Evolutionary conservation across 2,888 invertebrate species (phyloP).

Genomic region (Diadromus collaris): DNA sequence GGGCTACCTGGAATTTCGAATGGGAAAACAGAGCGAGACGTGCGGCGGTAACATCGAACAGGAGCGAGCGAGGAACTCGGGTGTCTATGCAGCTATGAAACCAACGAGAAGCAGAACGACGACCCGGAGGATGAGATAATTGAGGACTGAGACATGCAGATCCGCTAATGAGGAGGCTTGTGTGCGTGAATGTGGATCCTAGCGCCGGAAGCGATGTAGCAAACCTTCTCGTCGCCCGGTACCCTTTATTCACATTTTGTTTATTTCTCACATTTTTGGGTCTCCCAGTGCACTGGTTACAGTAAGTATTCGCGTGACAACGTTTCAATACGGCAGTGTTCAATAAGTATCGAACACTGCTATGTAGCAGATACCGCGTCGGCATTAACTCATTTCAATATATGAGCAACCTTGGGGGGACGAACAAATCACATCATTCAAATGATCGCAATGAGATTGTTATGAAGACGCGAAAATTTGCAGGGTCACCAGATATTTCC

Average conservation of each 20-base stretch:
- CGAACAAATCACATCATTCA: too few relatives aligned
- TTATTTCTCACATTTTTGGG: slow-evolving; percentile 19
- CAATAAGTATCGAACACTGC: background rate
- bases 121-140: slow-evolving; percentile 72
- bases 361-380: too few relatives aligned
- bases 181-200: slow-evolving; percentile 65
- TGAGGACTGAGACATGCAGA: slow-evolving; percentile 78
- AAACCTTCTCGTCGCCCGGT: slow-evolving; percentile 38
- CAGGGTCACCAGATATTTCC: background rate
- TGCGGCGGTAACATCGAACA: slow-evolving; percentile 45
- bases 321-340: background rate
- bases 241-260: slow-evolving; percentile 33
- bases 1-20: slow-evolving; percentile 77
- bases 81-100: slow-evolving; percentile 52
- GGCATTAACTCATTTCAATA: background rate
- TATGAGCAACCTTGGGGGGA: too few relatives aligned
- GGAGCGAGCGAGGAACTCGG: slow-evolving; percentile 24
- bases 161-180: slow-evolving; percentile 77
- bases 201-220: slow-evolving; percentile 35
- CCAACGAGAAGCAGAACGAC: slow-evolving; percentile 58
- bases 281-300: background rate
- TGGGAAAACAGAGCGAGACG: slow-evolving; percentile 75
- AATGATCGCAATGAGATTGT: too few relatives aligned
- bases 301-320: background rate
- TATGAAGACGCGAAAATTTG: background rate